Percentiles rank a stretch among this genome's conserved stretches.
Conservation (phyloP, 92 coral and sea anemone genomes). For the Nematostella vectensis region DNA sequence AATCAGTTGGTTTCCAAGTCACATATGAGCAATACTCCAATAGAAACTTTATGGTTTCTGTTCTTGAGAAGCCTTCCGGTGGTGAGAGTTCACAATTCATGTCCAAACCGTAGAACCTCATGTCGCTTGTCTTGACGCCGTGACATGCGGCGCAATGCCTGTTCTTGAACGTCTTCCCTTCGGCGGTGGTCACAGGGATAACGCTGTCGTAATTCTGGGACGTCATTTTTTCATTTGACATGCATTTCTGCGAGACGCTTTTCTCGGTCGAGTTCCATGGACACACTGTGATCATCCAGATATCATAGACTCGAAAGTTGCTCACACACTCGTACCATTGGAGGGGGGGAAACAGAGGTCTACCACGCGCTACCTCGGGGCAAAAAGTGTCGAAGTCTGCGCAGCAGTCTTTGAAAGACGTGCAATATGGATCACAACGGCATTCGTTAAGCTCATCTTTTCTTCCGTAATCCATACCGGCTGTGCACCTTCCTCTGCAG, state of each 20-base stretch:
- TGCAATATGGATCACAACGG: slow-evolving; percentile 15
- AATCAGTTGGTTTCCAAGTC: not conserved
- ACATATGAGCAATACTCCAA: slow-evolving; percentile 1
- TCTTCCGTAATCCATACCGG: slow-evolving; percentile 5
- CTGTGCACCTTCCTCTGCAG: slow-evolving; percentile 6
- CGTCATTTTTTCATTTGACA: not conserved
- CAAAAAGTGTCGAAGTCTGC: slow-evolving; percentile 14
- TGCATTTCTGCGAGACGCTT: not conserved
- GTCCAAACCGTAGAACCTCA: not conserved
- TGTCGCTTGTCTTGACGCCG: slow-evolving; percentile 1
- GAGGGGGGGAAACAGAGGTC: too few species aligned
- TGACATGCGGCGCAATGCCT: slow-evolving; percentile 16
- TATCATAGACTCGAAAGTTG: too few species aligned
- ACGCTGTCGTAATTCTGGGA: slow-evolving; percentile 5
- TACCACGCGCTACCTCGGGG: too few species aligned
- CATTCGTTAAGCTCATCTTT: not conserved
- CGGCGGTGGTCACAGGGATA: slow-evolving; percentile 11
- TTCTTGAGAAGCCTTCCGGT: slow-evolving; percentile 2
- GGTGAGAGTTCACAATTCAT: slow-evolving; percentile 14
- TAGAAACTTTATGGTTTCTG: slow-evolving; percentile 3
- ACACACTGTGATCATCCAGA: slow-evolving; percentile 19
- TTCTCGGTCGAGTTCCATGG: slow-evolving; percentile 4
- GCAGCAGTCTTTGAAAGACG: slow-evolving; percentile 19
- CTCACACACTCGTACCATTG: too few species aligned
- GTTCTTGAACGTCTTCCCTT: slow-evolving; percentile 18